Percentiles rank a stretch among this genome's conserved stretches.
Evolutionary conservation across 2,113 vertebrate genomes (phyloP).

Genomic region (Clarias gariepinus): DNA sequence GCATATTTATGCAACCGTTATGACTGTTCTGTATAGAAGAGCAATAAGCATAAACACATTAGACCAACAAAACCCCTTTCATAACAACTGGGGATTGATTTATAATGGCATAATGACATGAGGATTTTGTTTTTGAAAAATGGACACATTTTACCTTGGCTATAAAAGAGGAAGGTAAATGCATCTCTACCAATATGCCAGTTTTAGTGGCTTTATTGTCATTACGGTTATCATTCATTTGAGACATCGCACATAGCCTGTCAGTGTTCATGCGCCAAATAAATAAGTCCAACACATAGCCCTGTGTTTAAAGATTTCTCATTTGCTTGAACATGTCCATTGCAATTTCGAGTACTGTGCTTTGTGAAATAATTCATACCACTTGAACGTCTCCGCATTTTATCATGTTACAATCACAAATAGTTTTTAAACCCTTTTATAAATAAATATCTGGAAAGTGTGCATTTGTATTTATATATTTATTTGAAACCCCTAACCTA

Average conservation of each 20-base stretch:
- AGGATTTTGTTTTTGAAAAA: neutral
- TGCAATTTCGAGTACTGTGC: neutral
- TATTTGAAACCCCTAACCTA: no score
- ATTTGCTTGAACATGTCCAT: neutral
- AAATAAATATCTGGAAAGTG: no score
- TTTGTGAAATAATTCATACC: no score
- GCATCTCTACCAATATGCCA: neutral
- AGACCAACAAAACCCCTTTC: conserved; percentile 21
- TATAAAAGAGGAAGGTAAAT: neutral
- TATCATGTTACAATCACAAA: no score
- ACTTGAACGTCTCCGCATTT: no score
- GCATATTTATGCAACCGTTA: conserved; percentile 22
- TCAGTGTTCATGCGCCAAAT: conserved; percentile 1
- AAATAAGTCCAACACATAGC: conserved; percentile 5
- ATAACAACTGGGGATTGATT: conserved; percentile 15
- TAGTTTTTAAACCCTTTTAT: no score
- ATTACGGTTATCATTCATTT: neutral
- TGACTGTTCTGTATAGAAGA: conserved; percentile 13
- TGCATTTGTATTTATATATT: no score
- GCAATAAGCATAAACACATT: conserved; percentile 13
- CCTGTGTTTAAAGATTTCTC: neutral
- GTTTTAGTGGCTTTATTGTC: neutral
- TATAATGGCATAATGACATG: neutral
- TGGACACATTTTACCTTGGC: conserved; percentile 4
- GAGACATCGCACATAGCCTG: neutral